A percentile compares a stretch with the other conserved stretches of the same genome.
Conservation (phyloP, 35 echinoderm and acorn worm genomes). For the Heliocidaris tuberculata region DNA sequence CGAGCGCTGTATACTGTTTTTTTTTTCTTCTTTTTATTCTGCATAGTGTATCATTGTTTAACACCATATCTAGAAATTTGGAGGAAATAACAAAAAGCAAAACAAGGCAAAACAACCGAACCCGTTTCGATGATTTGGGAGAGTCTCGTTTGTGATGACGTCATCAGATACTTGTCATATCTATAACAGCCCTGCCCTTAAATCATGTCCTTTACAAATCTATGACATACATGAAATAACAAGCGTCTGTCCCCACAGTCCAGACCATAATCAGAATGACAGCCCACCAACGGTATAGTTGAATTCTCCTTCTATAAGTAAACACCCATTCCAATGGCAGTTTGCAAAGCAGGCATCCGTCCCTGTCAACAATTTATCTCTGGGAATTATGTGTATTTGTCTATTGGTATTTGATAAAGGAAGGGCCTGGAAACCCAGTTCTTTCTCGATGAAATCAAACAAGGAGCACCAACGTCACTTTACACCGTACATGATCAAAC, state of each 20-base stretch:
- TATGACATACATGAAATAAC: neutral
- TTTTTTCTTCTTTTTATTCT: too few species aligned
- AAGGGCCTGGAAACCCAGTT: slow-evolving; percentile 8
- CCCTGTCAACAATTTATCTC: slow-evolving; percentile 10
- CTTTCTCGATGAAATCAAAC: slow-evolving; percentile 10
- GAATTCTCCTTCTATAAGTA: neutral
- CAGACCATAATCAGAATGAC: neutral
- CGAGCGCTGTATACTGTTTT: too few species aligned
- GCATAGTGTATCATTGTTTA: too few species aligned
- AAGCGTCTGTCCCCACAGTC: neutral
- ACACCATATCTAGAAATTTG: too few species aligned
- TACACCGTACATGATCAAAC: neutral
- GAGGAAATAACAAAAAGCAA: too few species aligned
- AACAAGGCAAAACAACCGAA: too few species aligned
- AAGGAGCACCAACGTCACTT: neutral
- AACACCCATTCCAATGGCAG: neutral
- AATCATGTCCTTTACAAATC: neutral
- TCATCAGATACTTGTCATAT: neutral
- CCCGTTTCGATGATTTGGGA: too few species aligned
- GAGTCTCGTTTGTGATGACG: neutral
- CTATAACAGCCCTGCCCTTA: neutral
- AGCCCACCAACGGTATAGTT: neutral
- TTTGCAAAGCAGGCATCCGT: neutral
- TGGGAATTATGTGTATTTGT: slow-evolving; percentile 18
- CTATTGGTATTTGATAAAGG: slow-evolving; percentile 1